Conservation (phyloP, 2,113 vertebrate genomes). For the Mormyrus lacerda region DNA sequence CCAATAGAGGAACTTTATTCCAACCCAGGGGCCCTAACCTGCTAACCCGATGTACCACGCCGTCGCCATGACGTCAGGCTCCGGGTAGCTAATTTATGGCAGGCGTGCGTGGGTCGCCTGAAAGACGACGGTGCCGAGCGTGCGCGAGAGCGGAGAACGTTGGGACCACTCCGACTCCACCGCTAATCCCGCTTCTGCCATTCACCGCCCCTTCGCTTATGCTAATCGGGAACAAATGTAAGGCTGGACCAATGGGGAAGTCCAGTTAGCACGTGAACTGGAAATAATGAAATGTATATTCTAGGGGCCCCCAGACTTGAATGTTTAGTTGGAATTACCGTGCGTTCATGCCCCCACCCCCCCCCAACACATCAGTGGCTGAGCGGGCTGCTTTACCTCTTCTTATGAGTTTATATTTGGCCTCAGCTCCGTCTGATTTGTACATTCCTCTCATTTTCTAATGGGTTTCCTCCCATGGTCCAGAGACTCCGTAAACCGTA, state of each 20-base stretch:
- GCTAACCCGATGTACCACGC: not conserved
- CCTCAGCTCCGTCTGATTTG: not conserved
- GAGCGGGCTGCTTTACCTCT: not conserved
- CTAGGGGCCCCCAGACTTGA: not conserved
- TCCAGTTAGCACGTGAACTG: not conserved
- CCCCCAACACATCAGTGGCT: not conserved
- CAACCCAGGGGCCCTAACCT: slow-evolving; percentile 25
- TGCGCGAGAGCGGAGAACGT: slow-evolving; percentile 47
- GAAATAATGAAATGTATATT: slow-evolving; percentile 10
- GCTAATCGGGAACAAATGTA: slow-evolving; percentile 50
- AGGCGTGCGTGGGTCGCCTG: slow-evolving; percentile 29
- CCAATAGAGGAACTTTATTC: slow-evolving; percentile 38
- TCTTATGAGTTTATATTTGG: not conserved
- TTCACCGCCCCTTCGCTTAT: slow-evolving; percentile 52
- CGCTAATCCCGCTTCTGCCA: slow-evolving; percentile 37
- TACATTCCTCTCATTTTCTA: not conserved
- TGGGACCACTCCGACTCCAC: slow-evolving; percentile 30
- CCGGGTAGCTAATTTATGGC: slow-evolving; percentile 35
- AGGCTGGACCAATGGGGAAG: not conserved
- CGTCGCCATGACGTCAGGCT: slow-evolving; percentile 44
- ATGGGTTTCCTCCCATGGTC: not conserved
- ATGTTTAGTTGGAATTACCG: not conserved
- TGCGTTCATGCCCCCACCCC: not conserved
- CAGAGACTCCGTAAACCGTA: not conserved
- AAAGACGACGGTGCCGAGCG: slow-evolving; percentile 39